Conservation (phyloP, 2,888 invertebrate genomes). For the Phasia obesa region DNA sequence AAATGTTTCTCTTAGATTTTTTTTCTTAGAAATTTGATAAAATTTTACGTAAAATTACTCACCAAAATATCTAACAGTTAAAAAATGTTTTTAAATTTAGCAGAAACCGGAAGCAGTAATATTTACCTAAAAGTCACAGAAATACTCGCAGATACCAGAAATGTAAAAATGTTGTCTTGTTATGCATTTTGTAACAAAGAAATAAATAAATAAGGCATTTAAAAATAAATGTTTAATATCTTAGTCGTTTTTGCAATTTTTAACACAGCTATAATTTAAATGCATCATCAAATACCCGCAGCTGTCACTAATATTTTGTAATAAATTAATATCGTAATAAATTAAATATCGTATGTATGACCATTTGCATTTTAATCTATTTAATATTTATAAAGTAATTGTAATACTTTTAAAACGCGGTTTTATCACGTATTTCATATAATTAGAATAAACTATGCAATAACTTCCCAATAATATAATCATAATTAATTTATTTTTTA, state of each 20-base stretch:
- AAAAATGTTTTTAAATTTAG: too few relatives aligned
- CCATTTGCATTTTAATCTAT: constrained; percentile 1
- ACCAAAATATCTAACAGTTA: too few relatives aligned
- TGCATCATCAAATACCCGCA: background rate
- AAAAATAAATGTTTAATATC: too few relatives aligned
- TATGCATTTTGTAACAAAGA: too few relatives aligned
- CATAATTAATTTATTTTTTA: constrained; percentile 26
- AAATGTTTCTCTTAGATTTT: too few relatives aligned
- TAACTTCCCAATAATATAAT: constrained; percentile 7
- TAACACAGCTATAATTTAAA: background rate
- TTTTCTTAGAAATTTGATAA: too few relatives aligned
- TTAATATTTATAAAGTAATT: background rate
- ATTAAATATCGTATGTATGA: background rate
- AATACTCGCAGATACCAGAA: too few relatives aligned
- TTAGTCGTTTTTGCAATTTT: background rate
- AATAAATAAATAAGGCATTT: too few relatives aligned
- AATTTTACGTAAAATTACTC: too few relatives aligned
- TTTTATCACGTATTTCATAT: constrained; percentile 30
- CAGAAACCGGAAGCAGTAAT: too few relatives aligned
- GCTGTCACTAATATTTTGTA: background rate
- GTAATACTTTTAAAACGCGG: background rate
- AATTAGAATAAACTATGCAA: constrained; percentile 18
- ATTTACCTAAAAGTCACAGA: too few relatives aligned
- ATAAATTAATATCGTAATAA: background rate
- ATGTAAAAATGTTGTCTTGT: too few relatives aligned